Base-by-base conservation (phyloP, 2,113 vertebrate genomes). In the Notarius lentiginosus region DNA sequence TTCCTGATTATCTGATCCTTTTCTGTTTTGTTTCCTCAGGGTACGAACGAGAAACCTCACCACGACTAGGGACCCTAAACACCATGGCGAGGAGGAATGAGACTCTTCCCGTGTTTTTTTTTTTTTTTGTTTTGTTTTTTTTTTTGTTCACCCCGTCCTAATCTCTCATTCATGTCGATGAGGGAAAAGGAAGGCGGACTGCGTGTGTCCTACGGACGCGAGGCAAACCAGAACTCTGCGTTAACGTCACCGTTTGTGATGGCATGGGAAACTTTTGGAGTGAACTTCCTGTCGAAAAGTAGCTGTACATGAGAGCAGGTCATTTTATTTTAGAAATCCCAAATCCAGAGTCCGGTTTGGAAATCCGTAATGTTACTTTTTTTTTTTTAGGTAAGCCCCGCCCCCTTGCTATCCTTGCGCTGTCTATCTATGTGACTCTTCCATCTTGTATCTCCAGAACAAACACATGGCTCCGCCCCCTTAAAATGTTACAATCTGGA, bases 21-120 rank as follows among this genome's bases (percentile, higher is more conserved):
- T 55, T 7, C 56, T 0, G 55, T 30, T n/a, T 55, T 55, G 73
- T 56, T 7, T 14, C 15, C 34, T 83, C 79, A 99, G 97, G 97
- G 96, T 51, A 94, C 96, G 51, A 92, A 94, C 0, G 97, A 98
- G 89, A 98, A 98, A 91, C 95, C 96, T 47, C 98, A 98, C 90
- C 97, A 93, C 65, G 98, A 98, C 87, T 98, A 94, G 84, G 68
- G 89, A 91, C 87, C 87, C 58, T 83, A 9, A 87, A 47, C 10
- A 61, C 30, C 30, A 24, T 58, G 17, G 58, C 1, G 14, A 22
- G 34, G 8, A 82, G 27, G 79, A 51, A 82, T 58, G 27, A 30
- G 56, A 61, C 4, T 10, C 49, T 51, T 83, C 82, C 34, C 20
- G 2, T 63, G 11, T 2, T 3, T 0, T 41, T 41, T 41, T 41